Conservation (phyloP, 1,140 invertebrate species). For the Macrostomum lignano region DNA sequence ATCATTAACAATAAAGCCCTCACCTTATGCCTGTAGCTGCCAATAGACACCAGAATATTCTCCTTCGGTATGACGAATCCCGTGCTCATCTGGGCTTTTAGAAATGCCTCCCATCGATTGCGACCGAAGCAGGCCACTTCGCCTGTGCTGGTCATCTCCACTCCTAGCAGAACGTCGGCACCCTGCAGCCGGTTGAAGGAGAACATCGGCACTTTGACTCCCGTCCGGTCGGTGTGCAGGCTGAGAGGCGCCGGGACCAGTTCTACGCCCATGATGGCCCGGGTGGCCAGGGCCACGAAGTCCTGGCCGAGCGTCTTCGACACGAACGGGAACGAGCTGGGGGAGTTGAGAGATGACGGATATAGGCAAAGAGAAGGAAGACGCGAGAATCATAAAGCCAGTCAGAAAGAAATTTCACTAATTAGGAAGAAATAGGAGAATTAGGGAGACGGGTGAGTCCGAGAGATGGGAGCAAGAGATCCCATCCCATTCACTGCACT, state of each 20-base stretch:
- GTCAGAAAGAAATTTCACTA: too few species aligned
- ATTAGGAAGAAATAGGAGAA: too few species aligned
- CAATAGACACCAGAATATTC: slow-evolving; percentile 74
- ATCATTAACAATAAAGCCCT: slow-evolving; percentile 20
- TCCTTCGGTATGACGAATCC: slow-evolving; percentile 77
- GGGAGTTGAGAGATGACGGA: too few species aligned
- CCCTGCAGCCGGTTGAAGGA: slow-evolving; percentile 76
- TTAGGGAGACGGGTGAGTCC: too few species aligned
- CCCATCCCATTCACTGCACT: too few species aligned
- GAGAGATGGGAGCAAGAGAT: too few species aligned
- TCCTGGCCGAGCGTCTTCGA: slow-evolving; percentile 88
- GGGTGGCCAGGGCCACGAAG: slow-evolving; percentile 78
- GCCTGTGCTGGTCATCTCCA: slow-evolving; percentile 97
- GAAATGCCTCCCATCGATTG: slow-evolving; percentile 79
- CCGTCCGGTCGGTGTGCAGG: slow-evolving; percentile 34
- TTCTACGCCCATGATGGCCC: slow-evolving; percentile 55
- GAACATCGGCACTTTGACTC: slow-evolving; percentile 89
- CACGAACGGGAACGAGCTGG: slow-evolving; percentile 80
- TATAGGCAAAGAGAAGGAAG: too few species aligned
- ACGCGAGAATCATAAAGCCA: too few species aligned
- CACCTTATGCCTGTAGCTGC: slow-evolving; percentile 54
- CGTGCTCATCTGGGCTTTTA: slow-evolving; percentile 85
- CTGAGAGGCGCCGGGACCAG: slow-evolving; percentile 37
- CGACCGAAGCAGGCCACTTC: slow-evolving; percentile 99
- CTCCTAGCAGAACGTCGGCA: slow-evolving; percentile 81